phyloP scores from a whole-genome alignment of 2,797 vertebrate genomes.

The Triplophysa bombifrons region DNA sequence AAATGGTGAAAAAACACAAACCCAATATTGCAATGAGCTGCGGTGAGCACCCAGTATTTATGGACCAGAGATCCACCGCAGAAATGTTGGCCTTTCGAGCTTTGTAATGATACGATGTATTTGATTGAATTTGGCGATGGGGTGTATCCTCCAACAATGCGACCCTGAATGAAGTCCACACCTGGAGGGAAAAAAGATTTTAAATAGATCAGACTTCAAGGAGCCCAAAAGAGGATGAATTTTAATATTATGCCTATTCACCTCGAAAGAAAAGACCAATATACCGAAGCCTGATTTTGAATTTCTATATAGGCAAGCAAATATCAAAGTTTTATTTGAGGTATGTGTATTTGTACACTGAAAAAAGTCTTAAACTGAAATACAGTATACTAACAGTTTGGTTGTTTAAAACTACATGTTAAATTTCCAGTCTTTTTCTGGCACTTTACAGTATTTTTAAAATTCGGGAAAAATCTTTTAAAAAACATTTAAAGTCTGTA shows the following conservation, averaged over 20 bases:
- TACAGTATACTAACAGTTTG: too few species aligned
- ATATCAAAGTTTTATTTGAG: neutral
- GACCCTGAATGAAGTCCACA: conserved; percentile 59
- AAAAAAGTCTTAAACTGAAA: too few species aligned
- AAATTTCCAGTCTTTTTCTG: too few species aligned
- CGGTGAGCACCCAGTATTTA: conserved; percentile 76
- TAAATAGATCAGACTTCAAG: conserved; percentile 3
- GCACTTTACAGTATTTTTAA: too few species aligned
- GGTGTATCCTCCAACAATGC: conserved; percentile 75
- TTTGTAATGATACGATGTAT: conserved; percentile 81
- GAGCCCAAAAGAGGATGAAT: neutral
- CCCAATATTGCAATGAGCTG: conserved; percentile 78
- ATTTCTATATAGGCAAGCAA: too few species aligned
- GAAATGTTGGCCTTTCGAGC: conserved; percentile 71
- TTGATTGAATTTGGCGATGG: conserved; percentile 73
- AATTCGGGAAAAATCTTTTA: too few species aligned
- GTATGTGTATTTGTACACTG: neutral
- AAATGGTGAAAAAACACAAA: conserved; percentile 55
- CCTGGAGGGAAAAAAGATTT: conserved; percentile 63
- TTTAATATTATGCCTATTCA: conserved; percentile 1
- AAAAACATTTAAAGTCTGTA: too few species aligned
- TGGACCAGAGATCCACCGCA: conserved; percentile 74
- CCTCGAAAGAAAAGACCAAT: neutral
- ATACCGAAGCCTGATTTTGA: neutral
- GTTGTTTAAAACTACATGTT: too few species aligned